Base-by-base conservation (phyloP, 2,113 vertebrate species). In the Chroicocephalus ridibundus region DNA sequence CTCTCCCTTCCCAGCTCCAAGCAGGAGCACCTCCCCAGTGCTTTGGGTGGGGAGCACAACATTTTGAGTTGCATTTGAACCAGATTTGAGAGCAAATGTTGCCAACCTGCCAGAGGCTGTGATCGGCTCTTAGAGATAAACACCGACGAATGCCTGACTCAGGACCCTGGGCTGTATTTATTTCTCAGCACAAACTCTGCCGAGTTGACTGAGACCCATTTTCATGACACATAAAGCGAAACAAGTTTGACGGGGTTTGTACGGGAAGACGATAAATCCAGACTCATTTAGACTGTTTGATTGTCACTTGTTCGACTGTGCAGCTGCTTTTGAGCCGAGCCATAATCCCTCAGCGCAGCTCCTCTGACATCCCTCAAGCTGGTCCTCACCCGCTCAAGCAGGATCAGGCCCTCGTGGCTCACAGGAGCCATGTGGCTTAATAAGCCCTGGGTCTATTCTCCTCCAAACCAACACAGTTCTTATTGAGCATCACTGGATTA, bases 221-320 rank as follows among this genome's bases (percentile, higher is more conserved):
- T 26, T 38, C 60, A 44, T 36, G 86, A 88, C 86, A 68, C 68
- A 62, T 42, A 0, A 40, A 89, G 83, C 5, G 54, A 94, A 93
- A 89, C 89, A 65, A 84, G 65, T 71, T 60, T 82, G 89, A 64
- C 75, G 89, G 70, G 88, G 79, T 95, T 92, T 90, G 86, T 72
- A 55, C 6, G 54, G 85, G 93, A 49, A 91, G 91, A 86, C 4
- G 88, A 79, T 31, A 49, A 66, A 71, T 7, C 65, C 84, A 88
- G 91, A 85, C 94, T 94, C 95, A 85, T 96, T 87, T 90, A 90
- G 85, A 68, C 29, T 44, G 12, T 80, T 51, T 90, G 88, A 92
- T 82, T 95, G 96, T 79, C 94, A 94, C 94, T 92, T 51, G 87
- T 78, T 58, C 18, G 51, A 19, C n/a, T n/a, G 82, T 13, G 76